Base-by-base conservation (phyloP, 2,797 vertebrate species). In the Danio jaintianensis region DNA sequence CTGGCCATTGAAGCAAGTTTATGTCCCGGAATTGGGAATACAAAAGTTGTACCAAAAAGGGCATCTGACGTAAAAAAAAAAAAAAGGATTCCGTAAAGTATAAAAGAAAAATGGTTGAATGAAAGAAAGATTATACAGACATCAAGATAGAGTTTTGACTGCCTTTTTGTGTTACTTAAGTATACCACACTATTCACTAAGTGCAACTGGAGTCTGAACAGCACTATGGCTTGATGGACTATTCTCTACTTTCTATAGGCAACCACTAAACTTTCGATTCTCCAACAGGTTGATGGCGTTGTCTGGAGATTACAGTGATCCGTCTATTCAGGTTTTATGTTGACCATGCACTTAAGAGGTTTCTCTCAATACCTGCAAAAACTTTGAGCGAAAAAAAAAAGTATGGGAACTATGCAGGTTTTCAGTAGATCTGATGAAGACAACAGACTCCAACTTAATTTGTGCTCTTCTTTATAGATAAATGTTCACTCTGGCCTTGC, bases 211-310 rank as follows among this genome's bases (percentile, higher is more conserved):
- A 52, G 9, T 50, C 47, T n/a, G 15, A 52, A 36, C 18, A 47
- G 43, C 18, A 71, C 50, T 71, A 15, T 20, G 38, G 36, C 5
- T n/a, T 56, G 52, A 43, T 71, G 38, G 18, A 48, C 20, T 61
- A 48, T 20, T 62, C 6, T 75, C 29, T 50, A 15, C 45, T 20
- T 15, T 75, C 16, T 40, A 38, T 48, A 6, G 56, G 22, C 4
- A 74, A 62, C 22, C 43, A 50, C 58, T 50, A 36, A 74, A 38
- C 20, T 45, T 72, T 36, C 58, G 50, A 15, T 40, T 75, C 16
- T 0, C 53, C 20, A 29, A 73, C 45, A 68, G 42, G 70, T n/a
- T 47, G 20, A 22, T 43, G 0, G 7, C 29, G 40, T 15, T 29
- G 40, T 58, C 13, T 36, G 9, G 1, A 58, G 42, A 59, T 45